These are phyloP conservation scores for Lycopodina hypogea DNA, from an alignment of 37 sponge, comb jelly and placozoan genomes.

Conservation along the genomic window DNA sequence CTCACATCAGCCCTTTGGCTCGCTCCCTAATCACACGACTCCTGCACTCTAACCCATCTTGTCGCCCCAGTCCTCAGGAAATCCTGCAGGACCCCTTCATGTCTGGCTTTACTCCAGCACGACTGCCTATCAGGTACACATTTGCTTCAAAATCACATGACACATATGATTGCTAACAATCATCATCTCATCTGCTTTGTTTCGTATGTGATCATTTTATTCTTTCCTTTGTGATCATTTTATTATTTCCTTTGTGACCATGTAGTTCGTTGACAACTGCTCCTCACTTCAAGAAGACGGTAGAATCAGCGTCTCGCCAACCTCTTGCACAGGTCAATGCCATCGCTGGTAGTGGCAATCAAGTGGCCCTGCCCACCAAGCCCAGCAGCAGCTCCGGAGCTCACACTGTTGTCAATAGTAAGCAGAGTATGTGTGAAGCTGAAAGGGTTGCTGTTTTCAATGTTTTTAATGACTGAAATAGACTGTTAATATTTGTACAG, in stretches of 20 bases:
- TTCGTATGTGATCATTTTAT: neutral
- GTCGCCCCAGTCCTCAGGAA: conserved; percentile 65
- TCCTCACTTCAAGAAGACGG: conserved; percentile 75
- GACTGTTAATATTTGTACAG: no score
- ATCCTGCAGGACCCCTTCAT: conserved; percentile 84
- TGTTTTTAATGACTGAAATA: no score
- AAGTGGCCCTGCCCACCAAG: neutral
- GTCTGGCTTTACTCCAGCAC: conserved; percentile 67
- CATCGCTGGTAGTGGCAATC: no score
- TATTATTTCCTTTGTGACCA: neutral
- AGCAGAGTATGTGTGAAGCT: no score
- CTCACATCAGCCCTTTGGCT: conserved; percentile 62
- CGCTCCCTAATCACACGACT: conserved; percentile 68
- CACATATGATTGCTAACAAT: neutral
- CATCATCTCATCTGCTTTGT: neutral
- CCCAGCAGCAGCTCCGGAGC: neutral
- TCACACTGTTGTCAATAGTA: no score
- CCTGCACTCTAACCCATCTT: conserved; percentile 66
- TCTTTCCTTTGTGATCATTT: neutral
- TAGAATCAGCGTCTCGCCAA: conserved; percentile 12
- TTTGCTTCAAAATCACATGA: neutral
- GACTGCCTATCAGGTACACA: conserved; percentile 63
- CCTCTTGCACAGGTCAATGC: conserved; percentile 52
- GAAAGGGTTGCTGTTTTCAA: no score
- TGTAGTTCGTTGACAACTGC: conserved; percentile 70